Percentiles rank a stretch among this genome's conserved stretches.
phyloP scores from a whole-genome alignment of 2,113 vertebrate species.

The Azemiops feae region DNA sequence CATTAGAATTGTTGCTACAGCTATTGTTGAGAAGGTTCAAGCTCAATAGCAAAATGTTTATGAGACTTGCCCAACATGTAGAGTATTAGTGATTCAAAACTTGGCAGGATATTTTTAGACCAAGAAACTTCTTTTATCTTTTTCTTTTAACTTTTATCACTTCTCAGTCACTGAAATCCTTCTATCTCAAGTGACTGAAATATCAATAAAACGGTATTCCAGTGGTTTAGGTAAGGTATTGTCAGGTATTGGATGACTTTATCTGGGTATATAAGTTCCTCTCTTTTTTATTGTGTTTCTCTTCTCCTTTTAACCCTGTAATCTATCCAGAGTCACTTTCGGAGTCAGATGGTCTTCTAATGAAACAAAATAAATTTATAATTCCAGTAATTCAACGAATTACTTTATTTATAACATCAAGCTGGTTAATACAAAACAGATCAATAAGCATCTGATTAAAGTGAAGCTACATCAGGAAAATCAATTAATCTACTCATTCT shows the following conservation, averaged over 20 bases:
- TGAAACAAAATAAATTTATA: not conserved
- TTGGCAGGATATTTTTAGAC: not conserved
- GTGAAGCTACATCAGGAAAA: not conserved
- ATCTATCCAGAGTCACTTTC: not conserved
- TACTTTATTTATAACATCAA: not conserved
- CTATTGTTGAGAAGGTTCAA: not conserved
- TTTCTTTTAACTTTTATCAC: too few species aligned
- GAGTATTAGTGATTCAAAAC: not conserved
- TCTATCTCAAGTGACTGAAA: not conserved
- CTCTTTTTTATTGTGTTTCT: not conserved
- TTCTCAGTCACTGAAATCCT: not conserved
- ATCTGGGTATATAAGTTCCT: not conserved
- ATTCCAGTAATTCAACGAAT: not conserved
- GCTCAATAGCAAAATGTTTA: not conserved
- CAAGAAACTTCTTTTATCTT: not conserved
- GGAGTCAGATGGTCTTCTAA: not conserved
- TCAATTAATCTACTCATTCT: not conserved
- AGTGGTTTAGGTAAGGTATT: not conserved
- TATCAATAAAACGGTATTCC: not conserved
- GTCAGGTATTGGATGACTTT: not conserved
- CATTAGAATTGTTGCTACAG: not conserved
- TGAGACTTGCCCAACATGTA: not conserved
- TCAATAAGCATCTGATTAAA: not conserved
- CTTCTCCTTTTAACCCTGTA: not conserved
- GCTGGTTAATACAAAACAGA: not conserved